These are phyloP conservation scores for Drosophila pseudotalamancana DNA, from an alignment of 2,888 invertebrate species.

Conservation along the genomic window DNA sequence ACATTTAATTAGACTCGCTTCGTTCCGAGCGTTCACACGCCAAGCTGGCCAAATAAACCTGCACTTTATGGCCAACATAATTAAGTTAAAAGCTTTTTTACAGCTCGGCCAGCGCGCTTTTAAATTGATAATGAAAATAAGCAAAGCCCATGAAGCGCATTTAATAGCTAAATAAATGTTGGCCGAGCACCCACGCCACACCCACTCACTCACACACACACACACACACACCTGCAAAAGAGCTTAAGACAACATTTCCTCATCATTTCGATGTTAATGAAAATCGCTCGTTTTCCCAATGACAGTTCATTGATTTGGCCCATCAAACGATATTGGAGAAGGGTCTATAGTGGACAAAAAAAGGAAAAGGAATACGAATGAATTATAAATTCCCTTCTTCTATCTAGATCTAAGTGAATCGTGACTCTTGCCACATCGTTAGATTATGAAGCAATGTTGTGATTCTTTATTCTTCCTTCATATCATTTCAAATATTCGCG, in stretches of 20 bases:
- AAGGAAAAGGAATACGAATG: background rate
- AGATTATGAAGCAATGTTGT: too few species aligned
- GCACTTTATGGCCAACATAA: slow-evolving; percentile 79
- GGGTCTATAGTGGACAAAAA: slow-evolving; percentile 10
- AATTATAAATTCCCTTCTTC: slow-evolving; percentile 3
- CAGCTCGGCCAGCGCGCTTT: slow-evolving; percentile 51
- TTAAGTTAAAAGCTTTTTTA: slow-evolving; percentile 79
- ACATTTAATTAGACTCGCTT: slow-evolving; percentile 74
- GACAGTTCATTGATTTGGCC: slow-evolving; percentile 57
- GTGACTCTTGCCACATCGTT: too few species aligned
- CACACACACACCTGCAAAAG: slow-evolving; percentile 55
- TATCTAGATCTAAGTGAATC: background rate
- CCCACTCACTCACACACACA: slow-evolving; percentile 60
- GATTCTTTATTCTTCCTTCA: background rate
- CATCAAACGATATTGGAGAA: slow-evolving; percentile 43
- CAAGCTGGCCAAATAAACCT: slow-evolving; percentile 72
- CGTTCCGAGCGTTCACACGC: slow-evolving; percentile 63
- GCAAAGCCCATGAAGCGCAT: slow-evolving; percentile 71
- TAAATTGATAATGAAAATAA: slow-evolving; percentile 77
- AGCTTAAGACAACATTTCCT: slow-evolving; percentile 18
- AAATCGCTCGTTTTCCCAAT: slow-evolving; percentile 44
- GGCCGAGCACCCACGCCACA: slow-evolving; percentile 44
- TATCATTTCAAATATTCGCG: background rate
- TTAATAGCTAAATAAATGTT: slow-evolving; percentile 76
- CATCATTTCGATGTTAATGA: slow-evolving; percentile 28